A percentile compares a stretch with the other conserved stretches of the same genome.
These are phyloP conservation scores for Plagiodera versicolora DNA, from an alignment of 2,888 invertebrate genomes.

Conservation along the genomic window DNA sequence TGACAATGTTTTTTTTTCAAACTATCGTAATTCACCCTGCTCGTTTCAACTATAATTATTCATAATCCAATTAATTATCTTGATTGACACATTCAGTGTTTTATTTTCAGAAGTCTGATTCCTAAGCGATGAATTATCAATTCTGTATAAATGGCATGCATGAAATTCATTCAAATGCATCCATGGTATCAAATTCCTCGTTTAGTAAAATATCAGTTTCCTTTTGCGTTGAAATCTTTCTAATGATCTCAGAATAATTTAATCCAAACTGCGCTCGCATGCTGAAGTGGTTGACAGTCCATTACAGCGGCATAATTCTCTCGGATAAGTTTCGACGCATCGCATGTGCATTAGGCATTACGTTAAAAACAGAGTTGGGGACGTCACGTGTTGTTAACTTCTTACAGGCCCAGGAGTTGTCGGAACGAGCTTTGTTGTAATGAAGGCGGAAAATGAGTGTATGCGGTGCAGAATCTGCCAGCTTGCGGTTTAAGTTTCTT, in stretches of 20 bases:
- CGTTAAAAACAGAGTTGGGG: conserved; percentile 26
- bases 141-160: too few species aligned
- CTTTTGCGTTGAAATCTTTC: not conserved
- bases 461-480: conserved; percentile 11
- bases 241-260: not conserved
- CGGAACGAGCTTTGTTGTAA: conserved; percentile 29
- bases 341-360: conserved; percentile 18
- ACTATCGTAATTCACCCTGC: too few species aligned
- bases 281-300: not conserved
- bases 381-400: conserved; percentile 34
- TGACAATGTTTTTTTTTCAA: too few species aligned
- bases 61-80: too few species aligned
- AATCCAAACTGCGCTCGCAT: not conserved
- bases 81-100: too few species aligned
- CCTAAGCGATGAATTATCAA: too few species aligned
- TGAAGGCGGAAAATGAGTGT: conserved; percentile 24
- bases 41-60: too few species aligned
- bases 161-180: not conserved
- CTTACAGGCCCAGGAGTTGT: conserved; percentile 28
- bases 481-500: conserved; percentile 19
- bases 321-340: not conserved
- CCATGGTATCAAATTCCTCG: too few species aligned
- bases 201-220: not conserved
- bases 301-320: not conserved
- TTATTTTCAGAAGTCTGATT: too few species aligned